These are phyloP conservation scores for Platalea minor DNA, from an alignment of 2,797 vertebrate genomes.

Conservation along the genomic window DNA sequence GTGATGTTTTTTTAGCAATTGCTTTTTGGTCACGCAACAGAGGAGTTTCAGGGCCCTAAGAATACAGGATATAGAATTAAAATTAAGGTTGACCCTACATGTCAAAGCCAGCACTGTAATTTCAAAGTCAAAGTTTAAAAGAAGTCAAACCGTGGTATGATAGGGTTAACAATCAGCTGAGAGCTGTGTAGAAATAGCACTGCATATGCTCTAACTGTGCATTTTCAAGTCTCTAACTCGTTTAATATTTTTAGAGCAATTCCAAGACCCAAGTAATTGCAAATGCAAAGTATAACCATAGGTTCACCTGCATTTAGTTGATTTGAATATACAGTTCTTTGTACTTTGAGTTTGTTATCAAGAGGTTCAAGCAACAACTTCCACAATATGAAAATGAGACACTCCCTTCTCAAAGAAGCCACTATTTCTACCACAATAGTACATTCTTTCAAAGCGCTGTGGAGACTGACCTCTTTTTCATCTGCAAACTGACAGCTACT, in stretches of 20 bases:
- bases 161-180: not conserved
- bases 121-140: constrained; percentile 1
- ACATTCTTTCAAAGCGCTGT: not conserved
- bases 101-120: not conserved
- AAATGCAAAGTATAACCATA: not conserved
- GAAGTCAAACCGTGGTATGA: not conserved
- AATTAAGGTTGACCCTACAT: not conserved
- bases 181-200: not conserved
- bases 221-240: not conserved
- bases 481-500: constrained; percentile 1
- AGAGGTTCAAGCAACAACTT: not conserved
- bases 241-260: not conserved
- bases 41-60: not conserved
- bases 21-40: not conserved
- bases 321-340: not conserved
- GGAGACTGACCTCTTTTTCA: constrained; percentile 8
- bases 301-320: not conserved
- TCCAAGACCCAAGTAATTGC: not conserved
- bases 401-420: not conserved
- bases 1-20: constrained; percentile 18
- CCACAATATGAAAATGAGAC: not conserved
- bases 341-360: not conserved
- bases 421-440: constrained; percentile 17
- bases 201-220: not conserved
- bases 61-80: not conserved